Conservation (phyloP, 2,113 vertebrate genomes). For the Arvicanthis niloticus region DNA sequence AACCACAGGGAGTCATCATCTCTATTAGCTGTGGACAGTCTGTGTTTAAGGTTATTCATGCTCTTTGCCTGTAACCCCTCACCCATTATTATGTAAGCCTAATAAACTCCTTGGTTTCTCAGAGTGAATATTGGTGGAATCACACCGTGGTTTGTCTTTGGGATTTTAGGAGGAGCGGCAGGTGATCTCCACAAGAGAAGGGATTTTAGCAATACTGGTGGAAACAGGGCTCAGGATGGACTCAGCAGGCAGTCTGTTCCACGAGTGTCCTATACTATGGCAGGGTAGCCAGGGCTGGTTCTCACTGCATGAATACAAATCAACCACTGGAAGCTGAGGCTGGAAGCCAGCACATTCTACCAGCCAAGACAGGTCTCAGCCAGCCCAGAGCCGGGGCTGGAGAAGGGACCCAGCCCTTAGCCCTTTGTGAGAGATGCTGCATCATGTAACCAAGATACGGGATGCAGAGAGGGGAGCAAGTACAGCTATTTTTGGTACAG, state of each 20-base stretch:
- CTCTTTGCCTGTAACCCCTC: not conserved
- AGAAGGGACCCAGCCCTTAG: not conserved
- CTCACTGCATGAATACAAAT: accelerated
- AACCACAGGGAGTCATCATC: not conserved
- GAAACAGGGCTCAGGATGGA: not conserved
- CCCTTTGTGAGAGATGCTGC: not conserved
- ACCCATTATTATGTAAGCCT: not conserved
- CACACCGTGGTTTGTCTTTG: not conserved
- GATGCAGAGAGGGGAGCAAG: accelerated
- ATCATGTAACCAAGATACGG: accelerated
- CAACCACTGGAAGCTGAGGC: not conserved
- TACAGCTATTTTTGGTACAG: not conserved
- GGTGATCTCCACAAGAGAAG: not conserved
- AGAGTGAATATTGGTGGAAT: not conserved
- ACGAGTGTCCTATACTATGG: not conserved
- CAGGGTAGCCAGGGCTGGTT: not conserved
- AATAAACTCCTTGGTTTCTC: not conserved
- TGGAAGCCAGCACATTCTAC: not conserved
- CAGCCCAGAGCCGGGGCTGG: not conserved
- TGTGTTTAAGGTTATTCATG: not conserved
- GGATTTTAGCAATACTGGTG: not conserved
- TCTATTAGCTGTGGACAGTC: not conserved
- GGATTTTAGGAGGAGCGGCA: not conserved
- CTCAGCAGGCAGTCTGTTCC: not conserved
- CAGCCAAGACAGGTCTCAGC: not conserved